Evolutionary conservation across 2,113 vertebrate species (phyloP), one percentile per base, ranked within the genome.

Genomic region (Sorex fumeus): DNA sequence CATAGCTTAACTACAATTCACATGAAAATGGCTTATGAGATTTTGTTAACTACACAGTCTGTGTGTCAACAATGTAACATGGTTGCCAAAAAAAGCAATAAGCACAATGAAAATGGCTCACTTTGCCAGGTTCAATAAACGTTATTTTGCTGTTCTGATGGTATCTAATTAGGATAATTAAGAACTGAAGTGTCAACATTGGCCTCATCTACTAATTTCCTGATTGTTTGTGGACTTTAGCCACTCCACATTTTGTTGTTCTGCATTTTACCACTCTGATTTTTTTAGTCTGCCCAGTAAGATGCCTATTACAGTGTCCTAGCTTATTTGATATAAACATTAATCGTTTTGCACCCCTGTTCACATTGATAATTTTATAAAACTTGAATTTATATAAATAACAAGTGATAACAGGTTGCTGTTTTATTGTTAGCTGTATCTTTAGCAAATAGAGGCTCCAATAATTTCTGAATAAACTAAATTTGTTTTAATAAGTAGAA

Each of bases 141-240:
- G 94, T 96, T 95, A 97, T 94, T 96, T 96, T 97, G 87, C 93
- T 91, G 91, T 95, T 92, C 89, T 97, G 93, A 95, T 96, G 95
- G 89, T 91, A 89, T 91, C 89, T 96, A 96, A 96, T 97, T 97
- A 94, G 93, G 93, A 93, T 96, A 97, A 97, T 96, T 97, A 96
- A 96, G 95, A 92, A 95, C n/a, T 93, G 81, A 93, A 96, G 95
- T 95, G 93, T 96, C 93, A 96, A 96, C 94, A 96, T 92, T 96
- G 94, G 95, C 95, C 84, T 50, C n/a, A 92, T 93, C 89, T 92
- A 95, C 89, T 91, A 40, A 94, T 96, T 94, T 96, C 84, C 93
- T 94, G 93, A 92, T 89, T 95, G 93, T 88, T 93, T 85, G 83
- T 93, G 93, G 89, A 95, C 77, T 86, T 93, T 28, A 91, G 87